Conservation (phyloP, 92 coral and sea anemone genomes). For the Meandrina meandrites region DNA sequence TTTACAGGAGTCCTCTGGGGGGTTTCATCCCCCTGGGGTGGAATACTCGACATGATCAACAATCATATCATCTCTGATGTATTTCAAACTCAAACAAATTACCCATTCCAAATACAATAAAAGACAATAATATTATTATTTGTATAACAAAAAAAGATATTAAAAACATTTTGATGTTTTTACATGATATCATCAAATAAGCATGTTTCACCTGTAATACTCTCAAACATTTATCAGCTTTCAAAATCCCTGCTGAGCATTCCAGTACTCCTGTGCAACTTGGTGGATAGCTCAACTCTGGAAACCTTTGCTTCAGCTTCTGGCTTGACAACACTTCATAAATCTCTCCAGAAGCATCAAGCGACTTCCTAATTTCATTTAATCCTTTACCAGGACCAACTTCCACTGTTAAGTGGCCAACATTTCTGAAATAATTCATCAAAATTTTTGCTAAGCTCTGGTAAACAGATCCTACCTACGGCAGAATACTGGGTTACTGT, state of each 20-base stretch:
- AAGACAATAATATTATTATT: too few relatives aligned
- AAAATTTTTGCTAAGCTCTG: neutral
- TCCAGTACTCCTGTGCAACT: slow-evolving; percentile 59
- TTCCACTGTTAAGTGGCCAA: slow-evolving; percentile 67
- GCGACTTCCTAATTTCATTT: slow-evolving; percentile 25
- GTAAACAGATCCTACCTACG: too few relatives aligned
- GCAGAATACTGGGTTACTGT: too few relatives aligned
- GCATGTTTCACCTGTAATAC: slow-evolving; percentile 48
- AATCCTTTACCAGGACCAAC: slow-evolving; percentile 34
- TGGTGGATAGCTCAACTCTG: slow-evolving; percentile 55
- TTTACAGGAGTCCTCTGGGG: too few relatives aligned
- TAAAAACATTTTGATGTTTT: neutral
- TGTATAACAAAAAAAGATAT: too few relatives aligned
- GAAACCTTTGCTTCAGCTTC: slow-evolving; percentile 48
- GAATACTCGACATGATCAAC: too few relatives aligned
- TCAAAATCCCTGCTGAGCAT: slow-evolving; percentile 64
- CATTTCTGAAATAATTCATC: slow-evolving; percentile 48
- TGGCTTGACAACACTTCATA: slow-evolving; percentile 48
- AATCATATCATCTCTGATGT: too few relatives aligned
- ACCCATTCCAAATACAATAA: too few relatives aligned
- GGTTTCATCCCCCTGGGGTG: too few relatives aligned
- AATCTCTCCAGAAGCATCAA: slow-evolving; percentile 43
- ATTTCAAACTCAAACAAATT: too few relatives aligned
- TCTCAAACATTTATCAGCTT: slow-evolving; percentile 79
- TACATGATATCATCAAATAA: neutral